phyloP scores from a whole-genome alignment of 2,888 invertebrate species.

The Cheilosia scutellata region DNA sequence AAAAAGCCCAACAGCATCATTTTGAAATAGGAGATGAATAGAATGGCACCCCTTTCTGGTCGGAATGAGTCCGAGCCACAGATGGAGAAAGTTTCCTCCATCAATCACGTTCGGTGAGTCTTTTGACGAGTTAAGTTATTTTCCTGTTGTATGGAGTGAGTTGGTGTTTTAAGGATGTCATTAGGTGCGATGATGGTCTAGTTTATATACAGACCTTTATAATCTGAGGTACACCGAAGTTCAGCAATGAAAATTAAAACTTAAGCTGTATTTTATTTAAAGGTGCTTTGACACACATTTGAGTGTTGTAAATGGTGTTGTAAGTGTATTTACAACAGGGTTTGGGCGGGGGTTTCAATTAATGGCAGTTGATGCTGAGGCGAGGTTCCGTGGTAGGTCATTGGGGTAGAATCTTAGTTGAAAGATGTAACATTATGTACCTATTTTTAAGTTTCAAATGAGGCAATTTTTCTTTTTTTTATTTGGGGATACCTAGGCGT shows the following conservation, averaged over 20 bases:
- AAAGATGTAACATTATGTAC: too few relatives aligned
- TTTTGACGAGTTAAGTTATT: conserved; percentile 56
- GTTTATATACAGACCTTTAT: conserved; percentile 32
- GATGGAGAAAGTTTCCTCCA: conserved; percentile 29
- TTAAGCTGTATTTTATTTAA: conserved; percentile 4
- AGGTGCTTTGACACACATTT: conserved; percentile 38
- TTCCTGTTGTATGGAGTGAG: conserved; percentile 30
- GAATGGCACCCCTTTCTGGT: conserved; percentile 19
- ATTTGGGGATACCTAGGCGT: too few relatives aligned
- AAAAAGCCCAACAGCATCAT: not conserved
- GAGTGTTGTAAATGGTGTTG: conserved; percentile 23
- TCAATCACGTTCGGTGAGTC: conserved; percentile 60
- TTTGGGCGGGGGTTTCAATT: not conserved
- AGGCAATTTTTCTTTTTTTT: too few relatives aligned
- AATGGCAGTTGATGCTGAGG: conserved; percentile 13
- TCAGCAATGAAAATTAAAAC: conserved; percentile 6
- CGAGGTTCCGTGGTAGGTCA: not conserved
- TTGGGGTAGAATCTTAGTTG: too few relatives aligned
- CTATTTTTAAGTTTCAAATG: too few relatives aligned
- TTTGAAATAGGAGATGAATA: conserved; percentile 34
- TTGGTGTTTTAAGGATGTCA: conserved; percentile 38
- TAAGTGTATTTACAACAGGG: conserved; percentile 19
- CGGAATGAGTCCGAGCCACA: not conserved
- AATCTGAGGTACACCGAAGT: conserved; percentile 12
- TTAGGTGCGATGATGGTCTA: conserved; percentile 36